Conservation (phyloP, 2,888 invertebrate species). For the Andrena flavipes region DNA sequence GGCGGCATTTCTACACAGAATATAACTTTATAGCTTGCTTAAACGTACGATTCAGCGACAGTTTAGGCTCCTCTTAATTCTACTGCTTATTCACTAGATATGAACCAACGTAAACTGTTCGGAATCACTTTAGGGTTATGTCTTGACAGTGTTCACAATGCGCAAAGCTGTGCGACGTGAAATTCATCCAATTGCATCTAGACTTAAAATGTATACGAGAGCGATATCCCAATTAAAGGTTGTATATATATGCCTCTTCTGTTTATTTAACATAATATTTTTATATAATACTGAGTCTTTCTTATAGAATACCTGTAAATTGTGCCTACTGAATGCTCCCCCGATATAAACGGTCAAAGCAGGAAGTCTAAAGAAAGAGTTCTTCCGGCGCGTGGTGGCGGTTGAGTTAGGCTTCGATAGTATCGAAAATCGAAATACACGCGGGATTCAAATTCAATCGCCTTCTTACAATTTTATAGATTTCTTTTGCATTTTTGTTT, state of each 20-base stretch:
- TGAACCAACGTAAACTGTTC: conserved; percentile 34
- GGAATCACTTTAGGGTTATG: conserved; percentile 52
- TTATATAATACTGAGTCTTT: conserved; percentile 10
- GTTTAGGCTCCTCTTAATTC: neutral
- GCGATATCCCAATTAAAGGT: neutral
- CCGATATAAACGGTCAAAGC: conserved; percentile 64
- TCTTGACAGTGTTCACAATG: conserved; percentile 38
- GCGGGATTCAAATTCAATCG: neutral
- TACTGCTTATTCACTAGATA: neutral
- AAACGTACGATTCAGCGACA: neutral
- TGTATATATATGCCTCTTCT: conserved; percentile 4
- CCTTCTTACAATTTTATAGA: neutral
- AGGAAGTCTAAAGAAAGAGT: conserved; percentile 71
- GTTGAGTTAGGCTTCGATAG: conserved; percentile 46
- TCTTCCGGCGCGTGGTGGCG: conserved; percentile 59
- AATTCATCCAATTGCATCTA: conserved; percentile 61
- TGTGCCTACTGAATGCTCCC: conserved; percentile 61
- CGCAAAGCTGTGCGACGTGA: conserved; percentile 19
- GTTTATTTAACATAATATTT: conserved; percentile 50
- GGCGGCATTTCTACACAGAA: conserved; percentile 92
- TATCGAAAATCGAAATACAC: conserved; percentile 60
- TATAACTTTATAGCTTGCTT: conserved; percentile 19
- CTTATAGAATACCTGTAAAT: conserved; percentile 61
- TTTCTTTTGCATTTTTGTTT: neutral
- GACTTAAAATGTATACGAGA: neutral